Evolutionary conservation across 2,113 vertebrate genomes (phyloP).

Genomic region (Cyrtonyx montezumae): DNA sequence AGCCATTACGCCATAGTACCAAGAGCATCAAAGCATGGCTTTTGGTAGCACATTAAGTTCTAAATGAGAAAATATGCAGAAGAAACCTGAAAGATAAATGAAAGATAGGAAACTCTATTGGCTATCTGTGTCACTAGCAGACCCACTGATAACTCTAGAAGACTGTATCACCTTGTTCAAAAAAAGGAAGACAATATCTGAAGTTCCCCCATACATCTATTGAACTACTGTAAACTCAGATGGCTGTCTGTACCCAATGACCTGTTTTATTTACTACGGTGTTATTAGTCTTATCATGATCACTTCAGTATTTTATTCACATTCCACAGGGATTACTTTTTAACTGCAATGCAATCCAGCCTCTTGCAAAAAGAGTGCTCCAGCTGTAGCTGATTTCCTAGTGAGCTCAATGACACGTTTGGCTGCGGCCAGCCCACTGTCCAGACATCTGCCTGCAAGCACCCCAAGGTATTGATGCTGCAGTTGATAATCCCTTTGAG

Average conservation of each 20-base stretch:
- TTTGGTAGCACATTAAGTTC: not conserved
- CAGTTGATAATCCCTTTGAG: not conserved
- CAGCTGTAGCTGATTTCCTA: not conserved
- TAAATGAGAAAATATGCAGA: not conserved
- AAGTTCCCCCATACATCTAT: not conserved
- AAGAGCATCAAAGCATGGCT: not conserved
- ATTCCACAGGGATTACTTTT: not conserved
- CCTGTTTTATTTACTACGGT: not conserved
- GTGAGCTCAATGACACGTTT: not conserved
- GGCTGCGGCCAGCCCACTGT: not conserved
- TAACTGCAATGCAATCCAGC: not conserved
- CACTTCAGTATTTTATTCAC: constrained; percentile 25
- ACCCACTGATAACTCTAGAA: not conserved
- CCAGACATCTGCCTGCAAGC: not conserved
- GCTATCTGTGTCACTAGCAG: not conserved
- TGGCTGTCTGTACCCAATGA: not conserved
- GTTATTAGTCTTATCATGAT: not conserved
- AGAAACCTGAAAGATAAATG: not conserved
- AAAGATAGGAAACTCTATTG: not conserved
- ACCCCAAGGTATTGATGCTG: not conserved
- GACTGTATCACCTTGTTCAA: not conserved
- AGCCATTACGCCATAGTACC: not conserved
- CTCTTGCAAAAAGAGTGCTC: not conserved
- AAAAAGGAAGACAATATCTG: not conserved
- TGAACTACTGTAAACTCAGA: not conserved